Evolutionary conservation across 2,113 vertebrate species (phyloP).

Genomic region (Silurus asotus): DNA sequence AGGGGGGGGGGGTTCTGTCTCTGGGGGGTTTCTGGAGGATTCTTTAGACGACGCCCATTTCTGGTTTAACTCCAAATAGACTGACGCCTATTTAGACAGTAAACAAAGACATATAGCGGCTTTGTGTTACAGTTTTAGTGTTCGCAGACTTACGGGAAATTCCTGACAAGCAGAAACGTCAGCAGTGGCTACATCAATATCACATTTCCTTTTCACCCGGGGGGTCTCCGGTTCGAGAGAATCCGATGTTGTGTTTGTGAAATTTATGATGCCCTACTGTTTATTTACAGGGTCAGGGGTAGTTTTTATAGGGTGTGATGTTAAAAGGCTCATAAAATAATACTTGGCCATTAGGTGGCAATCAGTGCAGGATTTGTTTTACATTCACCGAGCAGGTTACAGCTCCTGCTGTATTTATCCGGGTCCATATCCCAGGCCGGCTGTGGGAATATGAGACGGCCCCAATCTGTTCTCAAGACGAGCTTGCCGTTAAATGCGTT

Average conservation of each 20-base stretch:
- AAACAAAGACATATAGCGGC: neutral
- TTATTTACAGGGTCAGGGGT: too few species aligned
- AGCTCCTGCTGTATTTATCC: neutral
- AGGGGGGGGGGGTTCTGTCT: neutral
- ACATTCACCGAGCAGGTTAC: slow-evolving; percentile 25
- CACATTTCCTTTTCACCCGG: neutral
- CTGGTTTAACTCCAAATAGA: neutral
- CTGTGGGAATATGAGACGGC: slow-evolving; percentile 4
- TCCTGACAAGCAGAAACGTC: neutral
- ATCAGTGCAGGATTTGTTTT: slow-evolving; percentile 12
- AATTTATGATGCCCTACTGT: neutral
- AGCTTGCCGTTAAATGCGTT: neutral
- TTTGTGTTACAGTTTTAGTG: too few species aligned
- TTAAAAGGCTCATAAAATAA: slow-evolving; percentile 3
- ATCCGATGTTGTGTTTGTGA: neutral
- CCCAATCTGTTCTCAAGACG: neutral
- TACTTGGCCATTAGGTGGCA: slow-evolving; percentile 32
- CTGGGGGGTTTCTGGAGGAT: neutral
- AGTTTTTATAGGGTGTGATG: neutral
- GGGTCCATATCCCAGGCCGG: neutral
- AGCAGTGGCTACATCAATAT: neutral
- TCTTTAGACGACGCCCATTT: neutral
- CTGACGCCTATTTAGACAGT: neutral
- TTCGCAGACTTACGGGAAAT: neutral
- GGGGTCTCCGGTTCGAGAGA: neutral